These are phyloP conservation scores for Enteromius mattozi DNA, from an alignment of 2,797 vertebrate genomes.

Conservation along the genomic window DNA sequence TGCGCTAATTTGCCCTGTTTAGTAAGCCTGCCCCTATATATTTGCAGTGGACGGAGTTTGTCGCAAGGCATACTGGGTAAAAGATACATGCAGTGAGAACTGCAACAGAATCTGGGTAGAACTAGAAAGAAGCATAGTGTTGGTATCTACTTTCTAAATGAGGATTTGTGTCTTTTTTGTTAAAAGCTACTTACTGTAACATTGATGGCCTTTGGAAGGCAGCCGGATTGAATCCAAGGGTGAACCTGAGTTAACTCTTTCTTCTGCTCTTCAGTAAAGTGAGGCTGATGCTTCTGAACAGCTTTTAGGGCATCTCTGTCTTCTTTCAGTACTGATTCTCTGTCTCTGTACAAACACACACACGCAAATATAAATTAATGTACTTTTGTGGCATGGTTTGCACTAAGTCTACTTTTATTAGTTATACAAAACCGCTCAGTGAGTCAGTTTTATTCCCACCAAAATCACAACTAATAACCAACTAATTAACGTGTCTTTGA, in stretches of 20 bases:
- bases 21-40: not conserved
- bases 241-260: conserved; percentile 79
- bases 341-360: conserved; percentile 67
- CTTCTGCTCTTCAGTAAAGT: conserved; percentile 78
- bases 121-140: not conserved
- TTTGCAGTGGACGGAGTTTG: not conserved
- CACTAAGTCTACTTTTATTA: not conserved
- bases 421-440: too few relatives aligned
- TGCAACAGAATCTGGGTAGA: not conserved
- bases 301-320: conserved; percentile 75
- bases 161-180: not conserved
- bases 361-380: not conserved
- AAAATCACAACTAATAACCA: not conserved
- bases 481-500: not conserved
- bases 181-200: conserved; percentile 71
- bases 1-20: too few relatives aligned
- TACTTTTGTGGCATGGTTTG: not conserved
- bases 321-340: conserved; percentile 72
- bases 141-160: not conserved
- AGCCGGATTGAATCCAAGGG: conserved; percentile 77
- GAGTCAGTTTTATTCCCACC: not conserved
- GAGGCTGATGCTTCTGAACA: conserved; percentile 79
- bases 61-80: not conserved
- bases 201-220: conserved; percentile 76
- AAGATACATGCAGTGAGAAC: not conserved